A percentile compares a stretch with the other conserved stretches of the same genome.
These are phyloP conservation scores for Diogma glabrata DNA, from an alignment of 2,888 invertebrate genomes.

Conservation along the genomic window DNA sequence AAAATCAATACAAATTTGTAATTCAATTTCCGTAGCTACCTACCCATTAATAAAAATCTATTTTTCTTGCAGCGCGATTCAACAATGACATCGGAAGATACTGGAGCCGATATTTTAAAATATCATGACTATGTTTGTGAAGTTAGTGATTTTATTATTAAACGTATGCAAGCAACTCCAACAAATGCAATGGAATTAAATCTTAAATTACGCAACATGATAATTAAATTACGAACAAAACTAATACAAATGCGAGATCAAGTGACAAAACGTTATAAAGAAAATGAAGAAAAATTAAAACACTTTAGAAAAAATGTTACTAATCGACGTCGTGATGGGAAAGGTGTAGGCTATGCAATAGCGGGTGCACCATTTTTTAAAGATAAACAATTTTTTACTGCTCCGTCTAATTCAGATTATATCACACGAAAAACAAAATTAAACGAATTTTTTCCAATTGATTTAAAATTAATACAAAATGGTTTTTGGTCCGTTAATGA, in stretches of 20 bases:
- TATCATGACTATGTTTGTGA: constrained; percentile 6
- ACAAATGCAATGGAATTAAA: constrained; percentile 26
- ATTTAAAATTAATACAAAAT: constrained; percentile 32
- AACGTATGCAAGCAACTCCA: constrained; percentile 14
- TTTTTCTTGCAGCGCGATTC: neutral
- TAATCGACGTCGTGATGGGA: neutral
- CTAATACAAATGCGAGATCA: constrained; percentile 21
- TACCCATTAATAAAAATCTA: too few relatives aligned
- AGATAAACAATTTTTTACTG: constrained; percentile 41
- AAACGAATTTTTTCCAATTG: constrained; percentile 37
- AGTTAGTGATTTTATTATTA: constrained; percentile 12
- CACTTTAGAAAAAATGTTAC: constrained; percentile 15
- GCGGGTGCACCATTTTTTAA: constrained; percentile 58
- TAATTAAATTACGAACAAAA: constrained; percentile 22
- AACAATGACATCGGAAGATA: neutral
- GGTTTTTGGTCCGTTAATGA: constrained; percentile 47
- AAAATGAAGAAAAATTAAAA: constrained; percentile 21
- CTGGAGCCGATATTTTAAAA: neutral
- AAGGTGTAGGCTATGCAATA: constrained; percentile 28
- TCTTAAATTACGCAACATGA: constrained; percentile 24
- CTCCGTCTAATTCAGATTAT: constrained; percentile 49
- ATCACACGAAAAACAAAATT: constrained; percentile 32
- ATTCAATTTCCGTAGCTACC: too few relatives aligned
- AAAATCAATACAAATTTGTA: too few relatives aligned
- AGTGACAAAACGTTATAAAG: constrained; percentile 22